phyloP scores from a whole-genome alignment of 2,888 invertebrate genomes.

The Theretra japonica region DNA sequence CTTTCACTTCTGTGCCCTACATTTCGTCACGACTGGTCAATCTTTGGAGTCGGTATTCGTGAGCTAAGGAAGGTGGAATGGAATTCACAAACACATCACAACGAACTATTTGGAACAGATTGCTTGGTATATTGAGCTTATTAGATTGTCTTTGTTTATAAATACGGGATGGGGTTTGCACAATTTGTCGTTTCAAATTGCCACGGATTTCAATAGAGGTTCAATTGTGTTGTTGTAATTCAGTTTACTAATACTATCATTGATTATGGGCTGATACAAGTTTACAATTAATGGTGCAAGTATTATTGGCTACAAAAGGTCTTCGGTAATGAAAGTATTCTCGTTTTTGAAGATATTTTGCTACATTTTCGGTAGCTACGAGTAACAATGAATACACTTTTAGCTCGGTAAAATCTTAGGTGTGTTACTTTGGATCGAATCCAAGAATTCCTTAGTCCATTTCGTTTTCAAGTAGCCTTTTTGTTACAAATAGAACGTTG shows the following conservation, averaged over 20 bases:
- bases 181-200: background rate
- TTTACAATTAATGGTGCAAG: no score
- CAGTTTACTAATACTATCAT: background rate
- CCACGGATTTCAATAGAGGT: background rate
- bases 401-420: no score
- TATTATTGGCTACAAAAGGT: no score
- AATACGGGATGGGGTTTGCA: background rate
- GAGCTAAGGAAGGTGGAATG: constrained; percentile 4
- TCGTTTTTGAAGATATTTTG: no score
- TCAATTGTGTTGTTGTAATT: background rate
- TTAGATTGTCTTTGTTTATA: background rate
- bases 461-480: no score
- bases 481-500: no score
- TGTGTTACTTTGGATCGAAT: no score
- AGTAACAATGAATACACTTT: no score
- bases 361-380: no score
- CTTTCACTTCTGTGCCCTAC: constrained; percentile 74
- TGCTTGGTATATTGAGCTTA: background rate
- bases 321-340: no score
- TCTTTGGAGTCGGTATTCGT: constrained; percentile 42
- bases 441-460: no score
- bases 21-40: constrained; percentile 65
- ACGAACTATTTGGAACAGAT: background rate
- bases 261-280: no score
- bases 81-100: background rate